phyloP scores from a whole-genome alignment of 2,888 invertebrate genomes.

The Agrilus cyanescens region DNA sequence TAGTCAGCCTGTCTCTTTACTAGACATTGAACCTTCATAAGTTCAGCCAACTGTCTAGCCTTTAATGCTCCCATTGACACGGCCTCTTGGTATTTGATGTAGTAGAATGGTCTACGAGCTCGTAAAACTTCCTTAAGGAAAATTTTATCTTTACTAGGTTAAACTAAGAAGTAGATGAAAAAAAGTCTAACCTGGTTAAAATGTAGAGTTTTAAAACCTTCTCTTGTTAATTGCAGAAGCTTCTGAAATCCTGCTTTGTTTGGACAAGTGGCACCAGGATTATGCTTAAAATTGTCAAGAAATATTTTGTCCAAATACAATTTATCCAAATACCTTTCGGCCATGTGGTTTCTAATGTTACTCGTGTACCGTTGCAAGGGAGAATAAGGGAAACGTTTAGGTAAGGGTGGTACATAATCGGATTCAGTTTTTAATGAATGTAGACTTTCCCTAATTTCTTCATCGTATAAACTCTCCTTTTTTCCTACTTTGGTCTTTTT shows the following conservation, averaged over 20 bases:
- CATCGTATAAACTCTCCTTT: not conserved
- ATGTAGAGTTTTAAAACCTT: conserved; percentile 27
- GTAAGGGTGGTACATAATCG: conserved; percentile 23
- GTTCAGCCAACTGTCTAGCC: conserved; percentile 25
- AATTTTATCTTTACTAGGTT: not conserved
- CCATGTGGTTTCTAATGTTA: conserved; percentile 34
- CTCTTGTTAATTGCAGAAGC: conserved; percentile 25
- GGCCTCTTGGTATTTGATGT: conserved; percentile 31
- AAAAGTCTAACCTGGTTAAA: conserved; percentile 27
- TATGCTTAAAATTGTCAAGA: conserved; percentile 26
- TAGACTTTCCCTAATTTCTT: conserved; percentile 23
- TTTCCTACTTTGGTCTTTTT: conserved; percentile 6
- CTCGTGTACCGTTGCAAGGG: conserved; percentile 32
- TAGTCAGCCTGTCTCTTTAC: conserved; percentile 31
- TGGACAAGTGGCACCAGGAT: conserved; percentile 28
- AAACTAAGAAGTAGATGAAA: not conserved
- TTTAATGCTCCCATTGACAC: conserved; percentile 25
- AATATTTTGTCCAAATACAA: conserved; percentile 37
- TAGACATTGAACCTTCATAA: conserved; percentile 25
- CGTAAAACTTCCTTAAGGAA: conserved; percentile 30
- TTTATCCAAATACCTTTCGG: conserved; percentile 34
- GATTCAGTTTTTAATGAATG: conserved; percentile 24
- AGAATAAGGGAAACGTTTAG: conserved; percentile 23
- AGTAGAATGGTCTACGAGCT: conserved; percentile 36
- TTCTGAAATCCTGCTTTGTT: conserved; percentile 29